Evolutionary conservation across 30 jellyfish, hydroid and myxozoan genomes (phyloP).

Genomic region (Aurelia aurita): DNA sequence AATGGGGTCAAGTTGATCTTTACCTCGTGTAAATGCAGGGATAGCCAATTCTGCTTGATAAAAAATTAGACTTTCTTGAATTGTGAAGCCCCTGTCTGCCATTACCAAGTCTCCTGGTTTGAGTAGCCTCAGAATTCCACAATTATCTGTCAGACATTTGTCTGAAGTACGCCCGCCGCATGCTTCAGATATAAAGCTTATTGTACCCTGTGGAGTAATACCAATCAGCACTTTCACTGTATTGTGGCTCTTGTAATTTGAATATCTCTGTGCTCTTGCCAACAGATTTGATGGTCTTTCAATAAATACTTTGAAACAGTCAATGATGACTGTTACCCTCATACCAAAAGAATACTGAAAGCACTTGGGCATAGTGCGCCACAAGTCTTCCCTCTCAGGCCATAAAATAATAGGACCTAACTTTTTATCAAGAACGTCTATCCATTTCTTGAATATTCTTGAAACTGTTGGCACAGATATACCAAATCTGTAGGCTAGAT

Average conservation of each 20-base stretch:
- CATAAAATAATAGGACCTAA: conserved; percentile 20
- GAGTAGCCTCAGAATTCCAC: conserved; percentile 27
- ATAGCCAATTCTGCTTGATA: conserved; percentile 34
- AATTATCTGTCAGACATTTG: conserved; percentile 53
- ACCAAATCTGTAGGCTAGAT: conserved; percentile 64
- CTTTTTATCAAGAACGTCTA: conserved; percentile 32
- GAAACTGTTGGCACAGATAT: conserved; percentile 56
- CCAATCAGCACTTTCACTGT: conserved; percentile 42
- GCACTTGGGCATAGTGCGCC: conserved; percentile 60
- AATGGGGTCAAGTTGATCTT: conserved; percentile 47
- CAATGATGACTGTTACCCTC: not conserved
- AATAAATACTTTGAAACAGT: no score
- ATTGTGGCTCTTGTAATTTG: conserved; percentile 9
- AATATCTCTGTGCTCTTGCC: no score
- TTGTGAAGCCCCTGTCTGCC: conserved; percentile 51
- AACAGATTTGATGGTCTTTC: no score
- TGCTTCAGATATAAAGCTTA: conserved; percentile 57
- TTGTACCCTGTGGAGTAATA: conserved; percentile 67
- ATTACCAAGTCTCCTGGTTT: conserved; percentile 22
- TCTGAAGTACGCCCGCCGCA: conserved; percentile 57
- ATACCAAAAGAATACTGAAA: conserved; percentile 58
- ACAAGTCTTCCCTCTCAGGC: conserved; percentile 51
- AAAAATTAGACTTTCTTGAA: conserved; percentile 43
- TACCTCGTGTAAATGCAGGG: conserved; percentile 47
- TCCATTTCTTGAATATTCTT: conserved; percentile 43